phyloP scores from a whole-genome alignment of 1,140 invertebrate genomes.

The Aphelinus certus region DNA sequence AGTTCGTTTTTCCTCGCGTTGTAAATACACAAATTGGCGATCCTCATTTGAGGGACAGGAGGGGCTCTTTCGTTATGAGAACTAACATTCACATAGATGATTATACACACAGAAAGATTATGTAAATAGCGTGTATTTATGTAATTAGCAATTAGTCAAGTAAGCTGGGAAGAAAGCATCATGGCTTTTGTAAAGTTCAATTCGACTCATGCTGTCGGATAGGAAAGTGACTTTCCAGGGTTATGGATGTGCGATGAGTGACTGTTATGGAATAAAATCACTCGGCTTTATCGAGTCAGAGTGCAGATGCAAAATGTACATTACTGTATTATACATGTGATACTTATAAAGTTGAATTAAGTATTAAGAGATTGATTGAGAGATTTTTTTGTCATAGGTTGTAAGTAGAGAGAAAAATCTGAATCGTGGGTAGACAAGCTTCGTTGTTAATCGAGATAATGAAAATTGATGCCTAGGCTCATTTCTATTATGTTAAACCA shows the following conservation, averaged over 20 bases:
- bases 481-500: slow-evolving; percentile 33
- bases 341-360: slow-evolving; percentile 33
- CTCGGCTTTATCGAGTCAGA: slow-evolving; percentile 20
- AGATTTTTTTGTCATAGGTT: slow-evolving; percentile 21
- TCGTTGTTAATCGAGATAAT: slow-evolving; percentile 24
- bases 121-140: slow-evolving; percentile 66
- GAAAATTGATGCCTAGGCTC: slow-evolving; percentile 21
- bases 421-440: slow-evolving; percentile 29
- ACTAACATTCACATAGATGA: too few relatives aligned
- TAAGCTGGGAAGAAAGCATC: background rate
- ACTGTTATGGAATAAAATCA: slow-evolving; percentile 19
- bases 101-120: slow-evolving; percentile 38
- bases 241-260: slow-evolving; percentile 12
- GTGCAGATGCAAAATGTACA: slow-evolving; percentile 47
- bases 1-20: background rate
- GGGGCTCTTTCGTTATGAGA: slow-evolving; percentile 4
- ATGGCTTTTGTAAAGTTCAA: slow-evolving; percentile 29
- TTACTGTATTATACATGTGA: slow-evolving; percentile 43
- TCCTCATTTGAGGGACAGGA: background rate
- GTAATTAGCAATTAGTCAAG: slow-evolving; percentile 56
- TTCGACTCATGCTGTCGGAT: slow-evolving; percentile 33
- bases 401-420: slow-evolving; percentile 25
- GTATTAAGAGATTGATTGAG: slow-evolving; percentile 22
- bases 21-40: slow-evolving; percentile 21
- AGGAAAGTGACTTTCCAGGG: slow-evolving; percentile 20